Evolutionary conservation across 2,888 invertebrate genomes (phyloP).

Genomic region (Nipponacmea schrenckii): DNA sequence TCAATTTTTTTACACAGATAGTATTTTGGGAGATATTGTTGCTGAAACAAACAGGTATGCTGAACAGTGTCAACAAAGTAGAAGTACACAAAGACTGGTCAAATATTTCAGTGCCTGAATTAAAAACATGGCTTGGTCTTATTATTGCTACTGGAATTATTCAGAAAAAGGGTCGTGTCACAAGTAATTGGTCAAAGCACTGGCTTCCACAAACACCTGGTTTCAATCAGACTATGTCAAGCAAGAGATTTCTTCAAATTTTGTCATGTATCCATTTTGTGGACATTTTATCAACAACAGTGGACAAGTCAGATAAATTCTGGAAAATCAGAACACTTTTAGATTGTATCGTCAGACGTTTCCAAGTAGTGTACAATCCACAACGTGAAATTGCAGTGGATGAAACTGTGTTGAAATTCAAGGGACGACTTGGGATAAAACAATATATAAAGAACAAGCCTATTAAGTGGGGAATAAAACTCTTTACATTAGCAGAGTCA

Average conservation of each 20-base stretch:
- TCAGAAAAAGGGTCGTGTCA: background rate
- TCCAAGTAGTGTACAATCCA: background rate
- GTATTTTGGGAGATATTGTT: background rate
- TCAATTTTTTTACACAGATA: too few species aligned
- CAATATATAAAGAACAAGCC: background rate
- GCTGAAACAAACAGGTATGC: background rate
- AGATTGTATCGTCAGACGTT: background rate
- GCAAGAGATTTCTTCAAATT: background rate
- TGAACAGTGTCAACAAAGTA: background rate
- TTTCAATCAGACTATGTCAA: conserved; percentile 3
- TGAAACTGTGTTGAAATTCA: background rate
- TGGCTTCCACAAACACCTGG: background rate
- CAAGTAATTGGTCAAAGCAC: background rate
- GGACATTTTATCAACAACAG: background rate
- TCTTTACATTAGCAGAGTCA: background rate
- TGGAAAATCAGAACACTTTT: background rate
- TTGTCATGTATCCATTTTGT: background rate
- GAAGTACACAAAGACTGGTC: background rate
- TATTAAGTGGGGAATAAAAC: conserved; percentile 8
- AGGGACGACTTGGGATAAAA: background rate
- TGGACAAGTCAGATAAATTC: background rate
- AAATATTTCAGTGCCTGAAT: background rate
- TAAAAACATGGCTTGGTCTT: background rate
- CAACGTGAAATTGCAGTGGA: background rate
- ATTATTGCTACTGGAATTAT: background rate